Percentiles rank a stretch among this genome's conserved stretches.
phyloP scores from a whole-genome alignment of 1,140 invertebrate species.

The Drosophila teissieri region DNA sequence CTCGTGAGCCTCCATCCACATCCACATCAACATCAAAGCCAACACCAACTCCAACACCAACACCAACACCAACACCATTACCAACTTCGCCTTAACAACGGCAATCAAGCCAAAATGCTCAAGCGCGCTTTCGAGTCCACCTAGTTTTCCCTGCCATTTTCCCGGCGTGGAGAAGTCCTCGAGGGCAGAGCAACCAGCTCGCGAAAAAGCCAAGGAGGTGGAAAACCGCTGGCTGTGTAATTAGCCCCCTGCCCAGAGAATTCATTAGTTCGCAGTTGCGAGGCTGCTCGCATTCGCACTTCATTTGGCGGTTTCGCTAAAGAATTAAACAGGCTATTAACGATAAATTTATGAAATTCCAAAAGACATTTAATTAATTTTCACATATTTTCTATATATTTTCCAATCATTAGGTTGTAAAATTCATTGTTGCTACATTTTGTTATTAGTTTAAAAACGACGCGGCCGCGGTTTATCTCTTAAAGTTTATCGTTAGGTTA shows the following conservation, averaged over 20 bases:
- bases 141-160: slow-evolving; percentile 15
- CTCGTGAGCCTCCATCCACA: slow-evolving; percentile 45
- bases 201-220: slow-evolving; percentile 1
- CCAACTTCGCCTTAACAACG: slow-evolving; percentile 26
- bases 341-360: neutral
- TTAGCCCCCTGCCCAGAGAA: slow-evolving; percentile 21
- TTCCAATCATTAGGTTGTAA: neutral
- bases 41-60: slow-evolving; percentile 15
- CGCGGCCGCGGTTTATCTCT: too few species aligned
- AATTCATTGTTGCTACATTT: neutral
- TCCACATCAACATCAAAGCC: slow-evolving; percentile 12
- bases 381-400: too few species aligned
- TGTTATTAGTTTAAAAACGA: too few species aligned
- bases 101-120: slow-evolving; percentile 35
- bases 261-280: slow-evolving; percentile 17
- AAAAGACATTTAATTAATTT: neutral
- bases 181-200: slow-evolving; percentile 2
- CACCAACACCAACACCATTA: slow-evolving; percentile 17
- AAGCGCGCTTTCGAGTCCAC: slow-evolving; percentile 32
- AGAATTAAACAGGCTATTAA: neutral
- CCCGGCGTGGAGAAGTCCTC: slow-evolving; percentile 9
- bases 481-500: too few species aligned
- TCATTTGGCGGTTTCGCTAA: slow-evolving; percentile 4
- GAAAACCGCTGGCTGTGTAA: slow-evolving; percentile 19
- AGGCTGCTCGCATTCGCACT: slow-evolving; percentile 14